These are phyloP conservation scores for Apteryx mantelli DNA, from an alignment of 2,113 vertebrate genomes.

Conservation along the genomic window DNA sequence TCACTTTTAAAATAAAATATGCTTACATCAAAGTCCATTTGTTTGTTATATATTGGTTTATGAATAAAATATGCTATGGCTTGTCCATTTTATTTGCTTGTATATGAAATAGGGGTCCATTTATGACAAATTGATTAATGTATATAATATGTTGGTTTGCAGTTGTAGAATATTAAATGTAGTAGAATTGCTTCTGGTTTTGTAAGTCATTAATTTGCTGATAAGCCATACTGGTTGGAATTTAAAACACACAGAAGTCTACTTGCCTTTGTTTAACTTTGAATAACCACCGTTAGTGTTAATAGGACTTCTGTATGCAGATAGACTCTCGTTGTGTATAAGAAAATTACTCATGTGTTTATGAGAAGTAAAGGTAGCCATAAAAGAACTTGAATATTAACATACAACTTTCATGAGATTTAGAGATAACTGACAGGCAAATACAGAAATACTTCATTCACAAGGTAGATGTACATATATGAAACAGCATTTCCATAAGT, in stretches of 20 bases:
- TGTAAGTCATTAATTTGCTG: slow-evolving; percentile 58
- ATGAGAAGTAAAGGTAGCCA: neutral
- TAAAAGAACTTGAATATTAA: neutral
- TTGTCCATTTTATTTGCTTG: slow-evolving; percentile 27
- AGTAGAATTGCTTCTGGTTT: slow-evolving; percentile 28
- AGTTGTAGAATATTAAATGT: slow-evolving; percentile 33
- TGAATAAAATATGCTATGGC: slow-evolving; percentile 17
- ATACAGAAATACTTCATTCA: neutral
- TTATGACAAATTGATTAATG: slow-evolving; percentile 61
- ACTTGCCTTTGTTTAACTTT: slow-evolving; percentile 24
- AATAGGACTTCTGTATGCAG: neutral
- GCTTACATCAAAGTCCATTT: neutral
- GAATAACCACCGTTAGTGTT: neutral
- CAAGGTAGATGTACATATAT: accelerated
- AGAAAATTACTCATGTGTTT: neutral
- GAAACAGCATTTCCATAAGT: neutral
- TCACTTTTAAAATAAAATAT: neutral
- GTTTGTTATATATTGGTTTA: slow-evolving; percentile 32
- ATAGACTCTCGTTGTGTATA: neutral
- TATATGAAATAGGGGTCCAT: slow-evolving; percentile 1
- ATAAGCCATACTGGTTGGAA: slow-evolving; percentile 12
- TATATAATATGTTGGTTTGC: slow-evolving; percentile 33
- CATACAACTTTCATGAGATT: neutral
- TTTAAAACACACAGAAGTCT: slow-evolving; percentile 23
- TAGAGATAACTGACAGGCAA: neutral